phyloP scores from a whole-genome alignment of 2,888 invertebrate genomes.

The Habroteleia sp. region DNA sequence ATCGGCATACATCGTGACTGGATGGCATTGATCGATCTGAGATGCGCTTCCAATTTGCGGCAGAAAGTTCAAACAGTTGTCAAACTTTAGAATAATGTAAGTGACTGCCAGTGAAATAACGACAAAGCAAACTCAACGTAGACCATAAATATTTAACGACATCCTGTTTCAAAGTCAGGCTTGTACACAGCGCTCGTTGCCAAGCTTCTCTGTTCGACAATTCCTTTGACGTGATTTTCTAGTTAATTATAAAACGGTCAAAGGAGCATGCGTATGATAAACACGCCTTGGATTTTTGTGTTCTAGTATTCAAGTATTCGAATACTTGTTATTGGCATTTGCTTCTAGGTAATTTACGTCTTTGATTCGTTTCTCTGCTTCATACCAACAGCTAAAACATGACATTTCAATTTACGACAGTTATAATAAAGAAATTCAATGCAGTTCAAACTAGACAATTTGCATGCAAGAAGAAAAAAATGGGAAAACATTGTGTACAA shows the following conservation, averaged over 20 bases:
- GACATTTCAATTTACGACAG: too few species aligned
- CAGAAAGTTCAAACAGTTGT: constrained; percentile 64
- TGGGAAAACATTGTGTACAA: too few species aligned
- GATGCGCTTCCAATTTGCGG: constrained; percentile 47
- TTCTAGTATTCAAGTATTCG: background rate
- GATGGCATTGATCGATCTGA: constrained; percentile 56
- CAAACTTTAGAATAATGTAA: constrained; percentile 61
- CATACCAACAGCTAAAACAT: too few species aligned
- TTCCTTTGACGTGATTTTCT: constrained; percentile 55
- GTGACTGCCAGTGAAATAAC: constrained; percentile 57
- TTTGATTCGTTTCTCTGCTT: constrained; percentile 17
- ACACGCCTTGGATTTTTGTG: constrained; percentile 15
- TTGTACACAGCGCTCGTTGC: constrained; percentile 14
- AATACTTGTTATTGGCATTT: constrained; percentile 17
- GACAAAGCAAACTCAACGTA: constrained; percentile 56
- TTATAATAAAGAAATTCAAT: too few species aligned
- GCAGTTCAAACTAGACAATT: too few species aligned
- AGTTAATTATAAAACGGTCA: constrained; percentile 56
- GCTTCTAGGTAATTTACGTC: constrained; percentile 17
- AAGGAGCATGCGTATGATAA: constrained; percentile 27
- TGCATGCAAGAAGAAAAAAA: too few species aligned
- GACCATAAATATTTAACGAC: constrained; percentile 62
- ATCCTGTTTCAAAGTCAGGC: constrained; percentile 52
- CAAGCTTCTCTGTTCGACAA: constrained; percentile 26
- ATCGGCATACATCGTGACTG: constrained; percentile 41